Percentiles rank a stretch among this genome's conserved stretches.
phyloP scores from a whole-genome alignment of 30 jellyfish, hydroid and myxozoan species.

The Hydractinia echinata region DNA sequence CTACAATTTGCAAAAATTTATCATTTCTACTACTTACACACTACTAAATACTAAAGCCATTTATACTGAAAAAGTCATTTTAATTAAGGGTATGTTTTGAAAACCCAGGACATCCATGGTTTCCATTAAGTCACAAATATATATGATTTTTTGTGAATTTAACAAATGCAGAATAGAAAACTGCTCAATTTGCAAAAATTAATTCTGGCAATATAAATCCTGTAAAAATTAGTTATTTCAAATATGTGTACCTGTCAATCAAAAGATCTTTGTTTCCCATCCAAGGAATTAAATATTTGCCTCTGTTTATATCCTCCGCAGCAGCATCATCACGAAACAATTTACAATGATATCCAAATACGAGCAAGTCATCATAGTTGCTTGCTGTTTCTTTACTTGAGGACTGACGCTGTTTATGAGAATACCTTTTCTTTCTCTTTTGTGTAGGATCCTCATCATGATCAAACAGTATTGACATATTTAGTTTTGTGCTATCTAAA shows the following conservation, averaged over 20 bases:
- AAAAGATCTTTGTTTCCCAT: constrained; percentile 82
- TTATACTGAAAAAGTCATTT: too few relatives aligned
- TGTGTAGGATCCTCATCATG: constrained; percentile 17
- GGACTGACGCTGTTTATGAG: background rate
- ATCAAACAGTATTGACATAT: constrained; percentile 27
- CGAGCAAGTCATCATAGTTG: constrained; percentile 32
- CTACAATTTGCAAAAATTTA: too few relatives aligned
- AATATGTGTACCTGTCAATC: constrained; percentile 70
- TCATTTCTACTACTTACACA: too few relatives aligned
- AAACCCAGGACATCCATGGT: too few relatives aligned
- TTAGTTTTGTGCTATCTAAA: constrained; percentile 2
- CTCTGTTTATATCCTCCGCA: constrained; percentile 62
- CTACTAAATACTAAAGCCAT: too few relatives aligned
- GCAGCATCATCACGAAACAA: constrained; percentile 61
- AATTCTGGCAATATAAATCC: background rate
- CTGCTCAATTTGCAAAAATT: background rate
- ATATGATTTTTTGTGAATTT: too few relatives aligned
- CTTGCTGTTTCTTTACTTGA: background rate
- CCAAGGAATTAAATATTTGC: constrained; percentile 82
- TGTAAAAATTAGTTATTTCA: background rate
- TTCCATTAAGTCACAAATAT: too few relatives aligned
- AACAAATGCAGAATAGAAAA: background rate
- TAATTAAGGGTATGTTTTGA: too few relatives aligned
- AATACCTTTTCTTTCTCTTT: background rate
- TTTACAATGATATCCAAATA: constrained; percentile 73